These are phyloP conservation scores for Apodemia hepburni DNA, from an alignment of 2,888 invertebrate genomes.

Conservation along the genomic window DNA sequence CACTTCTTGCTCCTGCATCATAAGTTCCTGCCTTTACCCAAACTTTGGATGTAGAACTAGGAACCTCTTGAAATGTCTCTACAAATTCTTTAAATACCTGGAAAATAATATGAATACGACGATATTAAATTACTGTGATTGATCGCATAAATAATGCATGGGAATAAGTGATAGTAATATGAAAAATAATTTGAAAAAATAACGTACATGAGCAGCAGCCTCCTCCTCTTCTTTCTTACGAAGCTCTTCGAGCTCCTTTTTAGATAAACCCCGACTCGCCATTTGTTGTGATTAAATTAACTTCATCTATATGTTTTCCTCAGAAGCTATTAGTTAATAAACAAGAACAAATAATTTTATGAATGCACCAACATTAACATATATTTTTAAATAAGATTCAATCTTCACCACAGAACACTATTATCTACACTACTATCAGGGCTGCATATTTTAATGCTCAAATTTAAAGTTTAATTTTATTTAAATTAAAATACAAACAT, in stretches of 20 bases:
- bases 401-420: too few species aligned
- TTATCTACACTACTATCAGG: too few species aligned
- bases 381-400: too few species aligned
- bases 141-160: too few species aligned
- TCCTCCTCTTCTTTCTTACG: constrained; percentile 93
- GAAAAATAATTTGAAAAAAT: not conserved
- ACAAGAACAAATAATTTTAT: not conserved
- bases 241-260: constrained; percentile 91
- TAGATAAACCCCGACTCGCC: constrained; percentile 85
- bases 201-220: constrained; percentile 92
- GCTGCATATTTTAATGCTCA: too few species aligned
- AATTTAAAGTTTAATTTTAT: too few species aligned
- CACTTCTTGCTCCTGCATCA: constrained; percentile 95
- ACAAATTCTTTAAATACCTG: constrained; percentile 98
- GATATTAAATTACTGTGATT: too few species aligned
- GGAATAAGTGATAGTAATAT: not conserved
- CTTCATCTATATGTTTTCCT: not conserved
- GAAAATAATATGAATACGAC: constrained; percentile 26
- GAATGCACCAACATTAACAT: not conserved
- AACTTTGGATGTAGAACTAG: constrained; percentile 89
- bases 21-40: constrained; percentile 99
- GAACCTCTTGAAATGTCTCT: constrained; percentile 95
- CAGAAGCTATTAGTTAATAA: not conserved
- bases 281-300: constrained; percentile 61
- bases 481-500: too few species aligned